These are phyloP conservation scores for Acanthornis magna DNA, from an alignment of 2,797 vertebrate species.

Conservation along the genomic window DNA sequence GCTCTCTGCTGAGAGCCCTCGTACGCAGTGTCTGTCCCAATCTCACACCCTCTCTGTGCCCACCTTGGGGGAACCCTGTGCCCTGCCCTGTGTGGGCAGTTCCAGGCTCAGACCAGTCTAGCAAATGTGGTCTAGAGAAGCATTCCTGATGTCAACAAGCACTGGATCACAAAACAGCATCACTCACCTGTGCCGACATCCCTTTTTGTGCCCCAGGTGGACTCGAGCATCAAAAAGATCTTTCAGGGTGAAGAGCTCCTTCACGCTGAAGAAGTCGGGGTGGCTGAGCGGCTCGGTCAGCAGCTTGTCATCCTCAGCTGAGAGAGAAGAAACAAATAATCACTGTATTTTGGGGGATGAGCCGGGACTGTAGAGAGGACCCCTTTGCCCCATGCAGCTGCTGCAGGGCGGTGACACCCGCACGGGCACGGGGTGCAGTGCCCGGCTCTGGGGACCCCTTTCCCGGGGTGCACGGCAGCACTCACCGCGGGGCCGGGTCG, in stretches of 20 bases:
- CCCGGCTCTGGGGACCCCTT: too few relatives aligned
- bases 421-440: neutral
- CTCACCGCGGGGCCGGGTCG: neutral
- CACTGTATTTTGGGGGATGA: accelerated
- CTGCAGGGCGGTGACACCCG: neutral
- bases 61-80: accelerated
- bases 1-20: neutral
- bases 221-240: conserved; percentile 90
- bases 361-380: neutral
- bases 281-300: conserved; percentile 79
- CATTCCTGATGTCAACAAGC: accelerated
- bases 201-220: conserved; percentile 93
- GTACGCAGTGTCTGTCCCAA: accelerated
- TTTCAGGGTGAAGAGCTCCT: conserved; percentile 86
- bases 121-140: accelerated
- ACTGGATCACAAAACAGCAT: accelerated
- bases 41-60: neutral
- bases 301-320: conserved; percentile 67
- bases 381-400: accelerated
- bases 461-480: neutral
- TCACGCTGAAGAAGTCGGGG: conserved; percentile 86
- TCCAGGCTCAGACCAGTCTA: neutral
- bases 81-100: accelerated
- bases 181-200: conserved; percentile 88
- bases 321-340: neutral